Evolutionary conservation across 2,797 vertebrate species (phyloP).

Genomic region (Cyclopterus lumpus): DNA sequence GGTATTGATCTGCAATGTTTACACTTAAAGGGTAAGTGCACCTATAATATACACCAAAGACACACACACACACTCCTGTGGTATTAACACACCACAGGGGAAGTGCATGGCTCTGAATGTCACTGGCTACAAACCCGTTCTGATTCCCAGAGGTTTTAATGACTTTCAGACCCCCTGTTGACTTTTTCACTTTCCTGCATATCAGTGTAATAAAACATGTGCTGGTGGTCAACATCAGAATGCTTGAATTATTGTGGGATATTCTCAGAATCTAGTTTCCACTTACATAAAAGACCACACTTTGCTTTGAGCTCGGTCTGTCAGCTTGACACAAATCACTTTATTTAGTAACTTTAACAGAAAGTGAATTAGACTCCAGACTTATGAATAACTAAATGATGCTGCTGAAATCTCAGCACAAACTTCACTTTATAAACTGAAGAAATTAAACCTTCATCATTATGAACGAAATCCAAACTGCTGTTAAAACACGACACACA

Average conservation of each 20-base stretch:
- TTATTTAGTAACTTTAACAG: not conserved
- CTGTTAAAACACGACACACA: not conserved
- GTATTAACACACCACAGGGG: slow-evolving; percentile 33
- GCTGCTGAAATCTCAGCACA: not conserved
- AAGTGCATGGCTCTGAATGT: slow-evolving; percentile 63
- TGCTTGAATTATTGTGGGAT: slow-evolving; percentile 11
- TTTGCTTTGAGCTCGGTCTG: not conserved
- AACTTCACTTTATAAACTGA: not conserved
- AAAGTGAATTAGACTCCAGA: not conserved
- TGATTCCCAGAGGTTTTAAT: slow-evolving; percentile 55
- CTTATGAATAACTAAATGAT: not conserved
- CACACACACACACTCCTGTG: slow-evolving; percentile 10
- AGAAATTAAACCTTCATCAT: not conserved
- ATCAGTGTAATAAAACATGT: slow-evolving; percentile 52
- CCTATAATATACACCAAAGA: not conserved
- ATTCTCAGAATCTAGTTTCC: slow-evolving; percentile 54
- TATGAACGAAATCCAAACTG: not conserved
- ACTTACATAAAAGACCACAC: slow-evolving; percentile 15
- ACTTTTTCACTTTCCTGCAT: slow-evolving; percentile 51
- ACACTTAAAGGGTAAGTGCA: not conserved
- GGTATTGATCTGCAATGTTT: slow-evolving; percentile 51
- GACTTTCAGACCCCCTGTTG: slow-evolving; percentile 70
- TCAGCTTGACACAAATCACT: slow-evolving; percentile 16
- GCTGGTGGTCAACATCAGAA: slow-evolving; percentile 33
- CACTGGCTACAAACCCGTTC: slow-evolving; percentile 48